These are phyloP conservation scores for Bombus cullumanus DNA, from an alignment of 1,140 invertebrate genomes.

Conservation along the genomic window DNA sequence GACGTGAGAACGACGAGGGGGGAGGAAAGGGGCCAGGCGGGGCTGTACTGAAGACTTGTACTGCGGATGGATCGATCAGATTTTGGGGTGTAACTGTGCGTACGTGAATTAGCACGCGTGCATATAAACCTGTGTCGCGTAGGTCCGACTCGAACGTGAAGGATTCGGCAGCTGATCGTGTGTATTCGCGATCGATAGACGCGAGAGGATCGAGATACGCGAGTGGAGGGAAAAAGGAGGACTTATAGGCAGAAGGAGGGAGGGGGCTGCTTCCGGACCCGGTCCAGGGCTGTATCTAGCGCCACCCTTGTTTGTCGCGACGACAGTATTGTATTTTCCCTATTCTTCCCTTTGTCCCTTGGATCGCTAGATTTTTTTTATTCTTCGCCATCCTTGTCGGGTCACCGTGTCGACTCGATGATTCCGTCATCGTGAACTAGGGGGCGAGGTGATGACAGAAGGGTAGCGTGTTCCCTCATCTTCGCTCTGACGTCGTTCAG, in stretches of 20 bases:
- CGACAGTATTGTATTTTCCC: constrained; percentile 63
- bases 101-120: constrained; percentile 51
- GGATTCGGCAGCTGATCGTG: constrained; percentile 24
- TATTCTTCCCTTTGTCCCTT: constrained; percentile 14
- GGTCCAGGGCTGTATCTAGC: constrained; percentile 69
- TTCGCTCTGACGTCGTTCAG: constrained; percentile 66
- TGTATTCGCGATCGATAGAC: constrained; percentile 33
- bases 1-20: background rate
- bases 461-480: constrained; percentile 40
- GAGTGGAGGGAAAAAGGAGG: constrained; percentile 53
- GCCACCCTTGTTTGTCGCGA: constrained; percentile 69
- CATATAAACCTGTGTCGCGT: background rate
- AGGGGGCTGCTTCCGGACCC: constrained; percentile 58
- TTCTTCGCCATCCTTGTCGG: constrained; percentile 37
- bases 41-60: constrained; percentile 48
- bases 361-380: background rate
- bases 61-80: constrained; percentile 69
- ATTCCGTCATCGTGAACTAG: constrained; percentile 56
- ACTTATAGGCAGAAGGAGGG: constrained; percentile 17
- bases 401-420: constrained; percentile 63
- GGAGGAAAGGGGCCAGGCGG: constrained; percentile 45
- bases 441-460: constrained; percentile 16
- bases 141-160: background rate
- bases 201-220: constrained; percentile 31
- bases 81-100: constrained; percentile 69